Conservation (phyloP, 2,888 invertebrate genomes). For the Dermolepida albohirtum region DNA sequence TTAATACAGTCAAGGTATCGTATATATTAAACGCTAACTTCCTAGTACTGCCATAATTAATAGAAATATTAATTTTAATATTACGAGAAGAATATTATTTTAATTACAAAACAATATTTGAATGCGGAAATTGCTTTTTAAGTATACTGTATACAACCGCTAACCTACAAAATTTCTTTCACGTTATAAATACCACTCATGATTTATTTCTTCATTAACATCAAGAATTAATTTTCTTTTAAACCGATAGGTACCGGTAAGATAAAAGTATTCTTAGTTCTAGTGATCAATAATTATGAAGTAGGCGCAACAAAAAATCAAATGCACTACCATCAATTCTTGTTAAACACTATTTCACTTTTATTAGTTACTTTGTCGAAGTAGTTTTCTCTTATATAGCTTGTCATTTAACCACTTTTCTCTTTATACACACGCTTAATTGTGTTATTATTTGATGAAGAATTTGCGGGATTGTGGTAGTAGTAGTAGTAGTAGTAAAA, state of each 20-base stretch:
- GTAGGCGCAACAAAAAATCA: constrained; percentile 1
- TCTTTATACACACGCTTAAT: constrained; percentile 17
- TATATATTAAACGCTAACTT: too few species aligned
- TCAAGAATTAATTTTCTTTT: neutral
- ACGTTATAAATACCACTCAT: neutral
- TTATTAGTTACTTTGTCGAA: neutral
- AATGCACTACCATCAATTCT: neutral
- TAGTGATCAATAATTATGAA: constrained; percentile 21
- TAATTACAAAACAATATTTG: too few species aligned
- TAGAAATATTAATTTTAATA: too few species aligned
- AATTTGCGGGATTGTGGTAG: constrained; percentile 27
- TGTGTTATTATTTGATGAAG: constrained; percentile 36
- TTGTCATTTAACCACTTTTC: constrained; percentile 3
- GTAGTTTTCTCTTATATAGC: constrained; percentile 5
- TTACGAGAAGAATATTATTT: too few species aligned
- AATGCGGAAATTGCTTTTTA: too few species aligned
- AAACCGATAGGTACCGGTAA: constrained; percentile 1
- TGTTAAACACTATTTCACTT: constrained; percentile 4
- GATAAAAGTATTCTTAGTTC: too few species aligned
- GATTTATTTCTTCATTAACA: constrained; percentile 1
- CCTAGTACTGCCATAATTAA: too few species aligned
- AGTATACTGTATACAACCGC: neutral
- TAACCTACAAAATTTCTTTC: neutral
- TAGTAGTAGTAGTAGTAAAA: constrained; percentile 9
- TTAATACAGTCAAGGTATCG: too few species aligned